Conservation (phyloP, 2,797 vertebrate genomes). For the Linurgus olivaceus region DNA sequence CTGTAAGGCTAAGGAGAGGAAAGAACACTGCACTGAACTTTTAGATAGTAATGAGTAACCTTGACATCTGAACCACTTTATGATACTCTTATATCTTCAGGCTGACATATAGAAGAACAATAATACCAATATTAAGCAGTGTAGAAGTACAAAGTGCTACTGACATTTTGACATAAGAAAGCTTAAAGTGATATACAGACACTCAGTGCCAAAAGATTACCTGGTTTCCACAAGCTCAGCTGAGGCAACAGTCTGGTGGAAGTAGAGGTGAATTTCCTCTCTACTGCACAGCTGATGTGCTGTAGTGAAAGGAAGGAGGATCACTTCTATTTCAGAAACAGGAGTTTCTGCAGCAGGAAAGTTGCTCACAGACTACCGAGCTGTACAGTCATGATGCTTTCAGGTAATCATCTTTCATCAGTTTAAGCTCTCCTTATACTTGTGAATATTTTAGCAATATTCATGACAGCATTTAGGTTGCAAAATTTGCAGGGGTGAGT, state of each 20-base stretch:
- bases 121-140: neutral
- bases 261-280: neutral
- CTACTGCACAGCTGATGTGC: neutral
- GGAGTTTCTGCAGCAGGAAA: neutral
- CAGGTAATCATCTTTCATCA: neutral
- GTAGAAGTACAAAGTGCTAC: neutral
- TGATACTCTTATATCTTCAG: neutral
- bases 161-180: slow-evolving; percentile 16
- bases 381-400: neutral
- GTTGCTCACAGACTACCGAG: neutral
- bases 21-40: neutral
- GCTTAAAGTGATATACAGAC: neutral
- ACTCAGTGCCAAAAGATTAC: neutral
- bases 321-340: neutral
- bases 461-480: neutral
- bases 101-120: slow-evolving; percentile 26
- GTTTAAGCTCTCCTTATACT: neutral
- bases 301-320: neutral
- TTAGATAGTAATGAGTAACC: slow-evolving; percentile 12
- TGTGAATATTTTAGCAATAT: neutral
- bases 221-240: neutral
- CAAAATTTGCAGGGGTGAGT: neutral
- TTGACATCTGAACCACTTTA: slow-evolving; percentile 28
- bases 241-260: neutral
- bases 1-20: neutral